Conservation (phyloP, 2,113 vertebrate species). For the Pteronura brasiliensis region DNA sequence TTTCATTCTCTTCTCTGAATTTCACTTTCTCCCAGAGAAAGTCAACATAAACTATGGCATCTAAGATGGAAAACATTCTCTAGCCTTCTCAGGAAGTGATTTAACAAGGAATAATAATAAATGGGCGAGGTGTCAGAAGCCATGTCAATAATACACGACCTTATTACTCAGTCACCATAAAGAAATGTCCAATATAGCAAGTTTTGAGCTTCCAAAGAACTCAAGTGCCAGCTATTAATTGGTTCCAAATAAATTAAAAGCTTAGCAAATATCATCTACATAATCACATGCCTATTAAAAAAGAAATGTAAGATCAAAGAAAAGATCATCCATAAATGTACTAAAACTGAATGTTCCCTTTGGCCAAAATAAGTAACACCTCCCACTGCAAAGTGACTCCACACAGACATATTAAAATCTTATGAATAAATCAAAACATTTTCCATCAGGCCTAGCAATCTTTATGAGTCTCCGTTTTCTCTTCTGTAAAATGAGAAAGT, state of each 20-base stretch:
- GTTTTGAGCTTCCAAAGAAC: slow-evolving; percentile 46
- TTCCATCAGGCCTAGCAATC: not conserved
- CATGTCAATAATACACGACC: slow-evolving; percentile 38
- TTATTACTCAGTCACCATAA: not conserved
- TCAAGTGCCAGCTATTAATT: slow-evolving; percentile 39
- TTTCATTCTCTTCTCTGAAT: slow-evolving; percentile 50
- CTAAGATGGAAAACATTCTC: slow-evolving; percentile 55
- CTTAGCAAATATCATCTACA: slow-evolving; percentile 41
- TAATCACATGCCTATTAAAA: slow-evolving; percentile 50
- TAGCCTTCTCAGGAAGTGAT: slow-evolving; percentile 53
- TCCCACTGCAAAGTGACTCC: slow-evolving; percentile 34
- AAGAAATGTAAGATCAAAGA: slow-evolving; percentile 53
- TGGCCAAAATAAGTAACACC: slow-evolving; percentile 37
- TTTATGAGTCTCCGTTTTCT: not conserved
- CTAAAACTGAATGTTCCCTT: slow-evolving; percentile 6
- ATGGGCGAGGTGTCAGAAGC: slow-evolving; percentile 47
- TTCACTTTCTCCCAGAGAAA: slow-evolving; percentile 43
- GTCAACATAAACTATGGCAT: slow-evolving; percentile 40
- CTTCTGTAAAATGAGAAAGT: slow-evolving; percentile 6
- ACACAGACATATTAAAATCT: slow-evolving; percentile 27
- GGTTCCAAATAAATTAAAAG: slow-evolving; percentile 59
- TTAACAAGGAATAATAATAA: slow-evolving; percentile 63
- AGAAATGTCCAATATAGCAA: slow-evolving; percentile 26
- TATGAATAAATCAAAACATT: slow-evolving; percentile 43
- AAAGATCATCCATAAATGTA: slow-evolving; percentile 23